Conservation (phyloP, 2,113 vertebrate genomes). For the Gobius niger region DNA sequence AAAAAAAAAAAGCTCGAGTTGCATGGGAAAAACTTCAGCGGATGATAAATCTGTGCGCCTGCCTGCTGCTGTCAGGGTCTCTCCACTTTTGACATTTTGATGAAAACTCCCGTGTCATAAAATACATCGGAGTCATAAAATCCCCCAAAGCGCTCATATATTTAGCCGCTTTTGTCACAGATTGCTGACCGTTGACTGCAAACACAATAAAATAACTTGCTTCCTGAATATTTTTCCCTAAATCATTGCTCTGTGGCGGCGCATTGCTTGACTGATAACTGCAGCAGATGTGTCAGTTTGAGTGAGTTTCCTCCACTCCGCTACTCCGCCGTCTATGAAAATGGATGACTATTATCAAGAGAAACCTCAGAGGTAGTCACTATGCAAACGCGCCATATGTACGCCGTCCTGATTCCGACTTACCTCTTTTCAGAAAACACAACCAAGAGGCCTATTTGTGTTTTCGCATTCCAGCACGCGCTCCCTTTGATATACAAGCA, state of each 20-base stretch:
- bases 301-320: slow-evolving; percentile 46
- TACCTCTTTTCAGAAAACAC: slow-evolving; percentile 42
- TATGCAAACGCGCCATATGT: slow-evolving; percentile 42
- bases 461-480: slow-evolving; percentile 25
- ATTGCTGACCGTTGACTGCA: slow-evolving; percentile 42
- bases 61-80: slow-evolving; percentile 30
- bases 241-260: slow-evolving; percentile 55
- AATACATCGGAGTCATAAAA: slow-evolving; percentile 56
- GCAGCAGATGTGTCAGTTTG: slow-evolving; percentile 50
- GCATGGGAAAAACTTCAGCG: slow-evolving; percentile 35
- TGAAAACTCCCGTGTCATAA: slow-evolving; percentile 39
- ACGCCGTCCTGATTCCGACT: slow-evolving; percentile 40
- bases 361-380: slow-evolving; percentile 52
- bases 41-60: slow-evolving; percentile 36
- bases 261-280: slow-evolving; percentile 54
- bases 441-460: slow-evolving; percentile 24
- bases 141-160: slow-evolving; percentile 36
- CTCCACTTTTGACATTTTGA: slow-evolving; percentile 57
- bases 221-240: slow-evolving; percentile 52
- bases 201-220: slow-evolving; percentile 58
- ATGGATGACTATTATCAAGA: slow-evolving; percentile 54
- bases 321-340: slow-evolving; percentile 44
- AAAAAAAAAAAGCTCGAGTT: slow-evolving; percentile 30
- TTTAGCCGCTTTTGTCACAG: slow-evolving; percentile 52
- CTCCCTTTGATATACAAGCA: slow-evolving; percentile 33